Evolutionary conservation across 2,888 invertebrate genomes (phyloP).

Genomic region (Labia minor): DNA sequence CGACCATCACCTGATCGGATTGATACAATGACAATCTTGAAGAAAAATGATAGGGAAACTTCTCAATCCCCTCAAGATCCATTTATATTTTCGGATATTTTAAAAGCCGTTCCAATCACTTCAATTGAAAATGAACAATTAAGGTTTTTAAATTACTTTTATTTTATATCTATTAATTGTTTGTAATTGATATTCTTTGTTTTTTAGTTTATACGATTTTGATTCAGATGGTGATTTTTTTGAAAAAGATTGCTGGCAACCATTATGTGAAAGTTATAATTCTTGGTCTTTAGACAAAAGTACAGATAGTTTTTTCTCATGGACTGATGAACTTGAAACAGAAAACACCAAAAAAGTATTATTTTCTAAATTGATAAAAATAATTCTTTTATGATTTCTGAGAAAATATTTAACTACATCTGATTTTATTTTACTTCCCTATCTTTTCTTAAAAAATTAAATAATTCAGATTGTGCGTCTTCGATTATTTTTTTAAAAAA

Average conservation of each 20-base stretch:
- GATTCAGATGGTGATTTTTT: background rate
- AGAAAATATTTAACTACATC: too few species aligned
- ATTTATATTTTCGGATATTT: background rate
- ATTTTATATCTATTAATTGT: too few species aligned
- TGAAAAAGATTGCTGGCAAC: background rate
- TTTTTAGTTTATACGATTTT: background rate
- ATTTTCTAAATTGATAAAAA: background rate
- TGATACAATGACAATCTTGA: background rate
- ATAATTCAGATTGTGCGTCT: too few species aligned
- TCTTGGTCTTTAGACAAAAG: slow-evolving; percentile 21
- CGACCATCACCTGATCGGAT: background rate
- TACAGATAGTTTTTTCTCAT: slow-evolving; percentile 25
- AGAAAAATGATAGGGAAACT: background rate
- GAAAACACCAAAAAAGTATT: background rate
- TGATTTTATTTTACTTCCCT: too few species aligned
- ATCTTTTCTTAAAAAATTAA: background rate
- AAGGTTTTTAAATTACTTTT: background rate
- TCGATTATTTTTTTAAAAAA: too few species aligned
- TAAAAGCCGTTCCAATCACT: background rate
- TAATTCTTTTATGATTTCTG: too few species aligned
- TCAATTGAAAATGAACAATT: background rate
- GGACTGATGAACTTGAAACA: slow-evolving; percentile 23
- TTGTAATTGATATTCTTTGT: too few species aligned
- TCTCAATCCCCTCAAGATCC: background rate
- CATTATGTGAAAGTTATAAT: background rate